Conservation (phyloP, 2,113 vertebrate genomes). For the Neotoma lepida region DNA sequence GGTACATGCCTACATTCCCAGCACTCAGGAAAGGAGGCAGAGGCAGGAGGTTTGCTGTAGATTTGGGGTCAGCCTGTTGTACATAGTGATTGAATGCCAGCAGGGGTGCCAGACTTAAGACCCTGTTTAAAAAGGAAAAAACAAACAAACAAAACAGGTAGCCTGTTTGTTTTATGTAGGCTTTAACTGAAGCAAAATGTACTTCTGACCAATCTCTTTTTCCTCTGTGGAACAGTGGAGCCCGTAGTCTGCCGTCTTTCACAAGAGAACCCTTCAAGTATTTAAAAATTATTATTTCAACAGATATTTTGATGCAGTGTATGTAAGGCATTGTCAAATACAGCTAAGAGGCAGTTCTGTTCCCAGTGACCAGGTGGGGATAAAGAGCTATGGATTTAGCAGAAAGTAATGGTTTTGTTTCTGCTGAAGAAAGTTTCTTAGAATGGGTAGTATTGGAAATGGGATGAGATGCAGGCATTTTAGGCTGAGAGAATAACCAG, state of each 20-base stretch:
- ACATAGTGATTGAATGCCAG: neutral
- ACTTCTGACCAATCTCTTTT: neutral
- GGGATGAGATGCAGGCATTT: neutral
- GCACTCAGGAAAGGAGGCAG: neutral
- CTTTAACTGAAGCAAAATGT: slow-evolving; percentile 47
- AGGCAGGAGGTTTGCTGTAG: neutral
- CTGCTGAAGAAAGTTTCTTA: slow-evolving; percentile 13
- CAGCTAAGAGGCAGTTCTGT: slow-evolving; percentile 50
- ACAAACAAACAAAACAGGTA: neutral
- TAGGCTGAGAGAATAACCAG: slow-evolving; percentile 22
- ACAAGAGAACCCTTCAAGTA: slow-evolving; percentile 36
- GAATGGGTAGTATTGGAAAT: slow-evolving; percentile 10
- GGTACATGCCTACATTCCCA: neutral
- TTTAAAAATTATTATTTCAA: slow-evolving; percentile 57
- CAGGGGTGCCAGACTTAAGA: neutral
- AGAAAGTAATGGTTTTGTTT: slow-evolving; percentile 53
- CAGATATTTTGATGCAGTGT: slow-evolving; percentile 5
- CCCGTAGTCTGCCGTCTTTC: slow-evolving; percentile 1
- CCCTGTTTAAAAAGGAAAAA: neutral
- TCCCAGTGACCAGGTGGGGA: neutral
- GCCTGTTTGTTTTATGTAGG: neutral
- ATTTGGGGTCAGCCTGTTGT: neutral
- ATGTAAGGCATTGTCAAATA: neutral
- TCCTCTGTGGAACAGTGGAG: slow-evolving; percentile 10
- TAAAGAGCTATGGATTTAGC: slow-evolving; percentile 50